Evolutionary conservation across 2,797 vertebrate genomes (phyloP), one percentile per base, ranked within the genome.

Genomic region (Anguilla megastoma): DNA sequence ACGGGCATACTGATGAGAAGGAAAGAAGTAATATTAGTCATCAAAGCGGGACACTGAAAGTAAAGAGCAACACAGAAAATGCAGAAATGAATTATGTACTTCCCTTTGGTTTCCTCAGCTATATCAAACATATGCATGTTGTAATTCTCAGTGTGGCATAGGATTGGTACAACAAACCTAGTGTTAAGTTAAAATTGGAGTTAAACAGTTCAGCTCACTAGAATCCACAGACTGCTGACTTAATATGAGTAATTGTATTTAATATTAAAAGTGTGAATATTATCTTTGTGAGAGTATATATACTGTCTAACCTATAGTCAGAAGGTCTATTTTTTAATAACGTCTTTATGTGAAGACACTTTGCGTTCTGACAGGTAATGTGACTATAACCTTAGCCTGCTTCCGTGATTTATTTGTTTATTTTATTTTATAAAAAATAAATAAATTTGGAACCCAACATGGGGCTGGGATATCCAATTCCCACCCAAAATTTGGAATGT

Each of bases 1-100:
- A 96, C 93, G 97, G 96, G 97, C 96, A 92, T 98, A 98, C 98
- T 99, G 97, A 97, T 89, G 90, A 93, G 93, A 93, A 92, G 96
- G 95, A 96, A 97, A 97, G 97, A 97, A 97, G 92, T 95, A 96
- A 95, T 94, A 96, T 97, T 97, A 97, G 95, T 96, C 71, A 96
- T 96, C 95, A 96, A 91, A 89, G 92, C 93, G 90, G 90, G 91
- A 94, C 88, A 91, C 91, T 93, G 92, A 92, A 90, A 91, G 87
- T 85, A 87, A 2, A 87, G 87, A 92, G 88, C 56, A 85, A 66
- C 82, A 89, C 85, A 27, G 66, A 60, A 88, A 89, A 86, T 76
- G 50, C 83, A 86, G 41, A 45, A 45, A 45, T 45, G 41, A 45
- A 45, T 45, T 66, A 27, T 88, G 74, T 60, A 79, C 76, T 33